A percentile compares a stretch with the other conserved stretches of the same genome.
These are phyloP conservation scores for Acrossocheilus wenchowensis DNA, from an alignment of 2,797 vertebrate genomes.

Conservation along the genomic window DNA sequence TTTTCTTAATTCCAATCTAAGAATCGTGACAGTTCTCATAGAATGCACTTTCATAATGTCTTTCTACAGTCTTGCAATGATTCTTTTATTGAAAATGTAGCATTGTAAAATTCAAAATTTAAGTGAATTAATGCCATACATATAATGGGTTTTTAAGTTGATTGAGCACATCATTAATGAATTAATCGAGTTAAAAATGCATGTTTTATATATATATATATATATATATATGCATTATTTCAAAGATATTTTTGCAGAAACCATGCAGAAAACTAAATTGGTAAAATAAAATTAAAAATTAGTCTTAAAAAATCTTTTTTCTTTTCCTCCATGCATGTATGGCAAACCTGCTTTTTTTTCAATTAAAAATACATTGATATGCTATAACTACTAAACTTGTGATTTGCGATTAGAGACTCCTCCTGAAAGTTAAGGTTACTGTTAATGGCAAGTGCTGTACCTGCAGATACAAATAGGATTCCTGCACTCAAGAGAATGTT, in stretches of 20 bases:
- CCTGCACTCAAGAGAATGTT: conserved; percentile 94
- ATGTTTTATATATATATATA: too few species aligned
- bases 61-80: background rate
- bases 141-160: background rate
- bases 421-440: background rate
- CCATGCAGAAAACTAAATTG: background rate
- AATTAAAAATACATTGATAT: background rate
- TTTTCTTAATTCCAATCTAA: background rate
- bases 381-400: background rate
- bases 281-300: background rate
- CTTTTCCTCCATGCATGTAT: background rate
- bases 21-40: background rate
- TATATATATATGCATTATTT: background rate
- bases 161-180: too few species aligned
- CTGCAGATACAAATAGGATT: conserved; percentile 96
- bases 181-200: background rate
- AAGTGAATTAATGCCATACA: background rate
- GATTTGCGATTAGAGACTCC: background rate
- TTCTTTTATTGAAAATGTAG: background rate
- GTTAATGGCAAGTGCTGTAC: conserved; percentile 69
- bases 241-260: background rate
- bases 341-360: background rate
- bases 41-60: background rate
- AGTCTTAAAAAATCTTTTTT: background rate
- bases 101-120: background rate